Evolutionary conservation across 2,888 invertebrate genomes (phyloP).

Genomic region (Eumacrocentrus americanus): DNA sequence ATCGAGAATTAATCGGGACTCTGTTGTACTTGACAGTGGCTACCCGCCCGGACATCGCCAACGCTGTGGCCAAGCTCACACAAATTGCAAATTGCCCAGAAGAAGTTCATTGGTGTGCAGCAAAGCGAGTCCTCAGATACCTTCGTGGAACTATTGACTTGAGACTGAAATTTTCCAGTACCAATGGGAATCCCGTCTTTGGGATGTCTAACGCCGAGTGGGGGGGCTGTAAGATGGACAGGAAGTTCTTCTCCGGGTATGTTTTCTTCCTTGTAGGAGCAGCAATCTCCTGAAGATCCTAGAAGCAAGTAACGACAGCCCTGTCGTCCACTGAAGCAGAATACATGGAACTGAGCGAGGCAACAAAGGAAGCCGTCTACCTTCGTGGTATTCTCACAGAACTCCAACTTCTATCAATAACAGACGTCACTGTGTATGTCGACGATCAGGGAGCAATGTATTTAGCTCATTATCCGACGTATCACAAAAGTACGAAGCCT

Average conservation of each 20-base stretch:
- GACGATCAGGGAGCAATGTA: slow-evolving; percentile 17
- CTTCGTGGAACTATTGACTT: slow-evolving; percentile 16
- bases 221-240: slow-evolving; percentile 21
- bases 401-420: background rate
- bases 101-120: no score
- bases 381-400: slow-evolving; percentile 4
- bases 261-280: slow-evolving; percentile 17
- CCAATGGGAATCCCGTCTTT: slow-evolving; percentile 10
- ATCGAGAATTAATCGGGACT: no score
- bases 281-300: slow-evolving; percentile 26
- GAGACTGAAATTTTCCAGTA: slow-evolving; percentile 20
- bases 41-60: no score
- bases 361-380: slow-evolving; percentile 16
- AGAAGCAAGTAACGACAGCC: slow-evolving; percentile 32
- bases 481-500: slow-evolving; percentile 13
- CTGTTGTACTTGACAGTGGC: no score
- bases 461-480: slow-evolving; percentile 6
- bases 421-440: slow-evolving; percentile 1
- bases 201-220: slow-evolving; percentile 32
- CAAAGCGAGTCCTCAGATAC: slow-evolving; percentile 28
- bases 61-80: no score
- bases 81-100: no score
- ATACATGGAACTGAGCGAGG: no score
- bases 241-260: slow-evolving; percentile 21
- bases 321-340: no score